Conservation (phyloP, 1,140 invertebrate genomes). For the Anastrepha ludens region DNA sequence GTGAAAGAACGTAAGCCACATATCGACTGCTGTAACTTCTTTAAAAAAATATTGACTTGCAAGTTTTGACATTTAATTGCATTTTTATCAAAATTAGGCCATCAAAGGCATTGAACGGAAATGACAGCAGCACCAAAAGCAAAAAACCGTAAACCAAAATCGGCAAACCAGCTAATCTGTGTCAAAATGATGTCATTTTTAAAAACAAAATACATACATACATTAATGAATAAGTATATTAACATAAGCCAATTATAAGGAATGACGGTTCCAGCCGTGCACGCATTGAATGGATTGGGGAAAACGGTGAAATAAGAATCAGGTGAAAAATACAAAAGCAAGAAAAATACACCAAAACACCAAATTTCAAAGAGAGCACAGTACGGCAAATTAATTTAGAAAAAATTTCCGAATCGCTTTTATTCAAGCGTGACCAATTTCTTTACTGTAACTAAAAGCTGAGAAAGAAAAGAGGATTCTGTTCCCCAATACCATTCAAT, state of each 20-base stretch:
- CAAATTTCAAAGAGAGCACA: not conserved
- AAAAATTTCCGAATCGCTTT: not conserved
- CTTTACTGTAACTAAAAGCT: slow-evolving; percentile 22
- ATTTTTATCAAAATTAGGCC: slow-evolving; percentile 26
- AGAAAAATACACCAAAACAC: not conserved
- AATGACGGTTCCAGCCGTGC: not conserved
- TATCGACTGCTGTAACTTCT: not conserved
- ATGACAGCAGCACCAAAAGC: slow-evolving; percentile 1
- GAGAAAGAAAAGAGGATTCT: not conserved
- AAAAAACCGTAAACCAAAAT: not conserved
- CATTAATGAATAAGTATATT: not conserved
- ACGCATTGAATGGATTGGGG: not conserved
- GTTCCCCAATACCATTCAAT: no score
- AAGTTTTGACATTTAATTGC: slow-evolving; percentile 6
- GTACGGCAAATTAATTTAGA: not conserved
- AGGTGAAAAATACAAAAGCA: not conserved
- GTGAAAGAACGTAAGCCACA: no score
- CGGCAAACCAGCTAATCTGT: slow-evolving; percentile 20
- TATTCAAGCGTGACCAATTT: not conserved
- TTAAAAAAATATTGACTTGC: not conserved
- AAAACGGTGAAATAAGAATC: not conserved
- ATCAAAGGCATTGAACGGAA: slow-evolving; percentile 8
- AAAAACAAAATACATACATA: not conserved
- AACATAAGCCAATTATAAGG: slow-evolving; percentile 4
- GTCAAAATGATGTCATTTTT: slow-evolving; percentile 30